Percentiles rank a stretch among this genome's conserved stretches.
Evolutionary conservation across 2,797 vertebrate species (phyloP).

Genomic region (Phalloptychus januarius): DNA sequence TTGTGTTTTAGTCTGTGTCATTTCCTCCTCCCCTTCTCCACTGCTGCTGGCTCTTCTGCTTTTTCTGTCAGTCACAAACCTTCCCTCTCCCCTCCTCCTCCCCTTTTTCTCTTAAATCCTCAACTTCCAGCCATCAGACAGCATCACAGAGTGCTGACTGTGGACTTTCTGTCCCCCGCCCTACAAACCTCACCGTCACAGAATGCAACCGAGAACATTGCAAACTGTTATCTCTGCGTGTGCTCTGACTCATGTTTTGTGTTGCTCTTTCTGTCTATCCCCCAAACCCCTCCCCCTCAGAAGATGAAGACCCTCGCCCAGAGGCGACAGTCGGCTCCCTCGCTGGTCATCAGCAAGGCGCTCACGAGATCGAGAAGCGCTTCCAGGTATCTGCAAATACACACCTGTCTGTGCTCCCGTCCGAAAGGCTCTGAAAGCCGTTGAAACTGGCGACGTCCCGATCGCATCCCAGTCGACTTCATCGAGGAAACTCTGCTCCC

Average conservation of each 20-base stretch:
- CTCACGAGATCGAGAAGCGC: constrained; percentile 88
- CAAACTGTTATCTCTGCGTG: not conserved
- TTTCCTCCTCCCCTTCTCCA: constrained; percentile 41
- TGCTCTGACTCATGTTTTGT: constrained; percentile 25
- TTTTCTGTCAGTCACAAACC: constrained; percentile 20
- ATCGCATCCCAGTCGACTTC: not conserved
- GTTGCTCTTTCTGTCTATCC: constrained; percentile 14
- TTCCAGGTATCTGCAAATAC: constrained; percentile 80
- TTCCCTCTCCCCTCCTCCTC: not conserved
- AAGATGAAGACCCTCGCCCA: constrained; percentile 95
- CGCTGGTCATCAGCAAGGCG: constrained; percentile 93
- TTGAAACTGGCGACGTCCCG: not conserved
- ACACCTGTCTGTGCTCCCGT: not conserved
- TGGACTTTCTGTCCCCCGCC: not conserved
- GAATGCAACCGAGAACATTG: not conserved
- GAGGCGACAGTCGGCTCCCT: constrained; percentile 93
- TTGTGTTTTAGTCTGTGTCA: constrained; percentile 1
- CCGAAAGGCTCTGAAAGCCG: not conserved
- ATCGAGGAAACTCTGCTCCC: not conserved
- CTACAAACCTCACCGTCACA: not conserved
- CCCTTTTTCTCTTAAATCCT: not conserved
- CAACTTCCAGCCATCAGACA: constrained; percentile 24
- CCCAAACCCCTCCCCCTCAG: too few relatives aligned
- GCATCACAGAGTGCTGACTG: constrained; percentile 14
- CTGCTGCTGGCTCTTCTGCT: constrained; percentile 48